Percentiles rank a stretch among this genome's conserved stretches.
Conservation (phyloP, 2,113 vertebrate genomes). For the Macrotis lagotis region DNA sequence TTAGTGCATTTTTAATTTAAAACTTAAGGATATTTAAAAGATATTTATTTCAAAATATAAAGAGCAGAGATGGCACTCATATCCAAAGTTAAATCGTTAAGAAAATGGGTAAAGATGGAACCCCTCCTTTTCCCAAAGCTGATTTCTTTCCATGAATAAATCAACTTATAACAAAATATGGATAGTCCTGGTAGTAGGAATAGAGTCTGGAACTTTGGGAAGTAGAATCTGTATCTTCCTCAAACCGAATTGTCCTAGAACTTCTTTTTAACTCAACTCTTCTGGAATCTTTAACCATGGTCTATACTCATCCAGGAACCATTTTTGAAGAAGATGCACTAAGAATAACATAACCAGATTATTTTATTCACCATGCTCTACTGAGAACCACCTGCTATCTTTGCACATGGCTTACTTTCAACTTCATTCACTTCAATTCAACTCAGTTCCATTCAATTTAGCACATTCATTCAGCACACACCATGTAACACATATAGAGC, state of each 20-base stretch:
- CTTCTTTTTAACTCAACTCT: background rate
- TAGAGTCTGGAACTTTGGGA: background rate
- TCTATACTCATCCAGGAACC: background rate
- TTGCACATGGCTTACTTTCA: background rate
- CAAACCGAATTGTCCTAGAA: background rate
- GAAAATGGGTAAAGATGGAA: no score
- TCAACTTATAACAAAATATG: background rate
- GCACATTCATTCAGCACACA: background rate
- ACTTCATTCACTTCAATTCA: background rate
- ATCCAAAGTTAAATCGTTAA: background rate
- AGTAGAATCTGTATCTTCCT: background rate
- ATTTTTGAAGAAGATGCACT: background rate
- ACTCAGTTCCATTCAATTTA: background rate
- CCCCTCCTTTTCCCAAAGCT: background rate
- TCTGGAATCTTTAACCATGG: background rate
- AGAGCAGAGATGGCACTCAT: background rate
- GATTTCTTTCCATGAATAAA: background rate
- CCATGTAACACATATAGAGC: background rate
- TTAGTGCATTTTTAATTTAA: no score
- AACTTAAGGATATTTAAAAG: no score
- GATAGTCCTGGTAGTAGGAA: background rate
- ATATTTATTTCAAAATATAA: background rate
- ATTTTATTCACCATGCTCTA: background rate
- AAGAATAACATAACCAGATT: background rate
- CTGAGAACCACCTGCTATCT: background rate